Conservation (phyloP, 1,140 invertebrate species). For the Drosophila lacertosa region DNA sequence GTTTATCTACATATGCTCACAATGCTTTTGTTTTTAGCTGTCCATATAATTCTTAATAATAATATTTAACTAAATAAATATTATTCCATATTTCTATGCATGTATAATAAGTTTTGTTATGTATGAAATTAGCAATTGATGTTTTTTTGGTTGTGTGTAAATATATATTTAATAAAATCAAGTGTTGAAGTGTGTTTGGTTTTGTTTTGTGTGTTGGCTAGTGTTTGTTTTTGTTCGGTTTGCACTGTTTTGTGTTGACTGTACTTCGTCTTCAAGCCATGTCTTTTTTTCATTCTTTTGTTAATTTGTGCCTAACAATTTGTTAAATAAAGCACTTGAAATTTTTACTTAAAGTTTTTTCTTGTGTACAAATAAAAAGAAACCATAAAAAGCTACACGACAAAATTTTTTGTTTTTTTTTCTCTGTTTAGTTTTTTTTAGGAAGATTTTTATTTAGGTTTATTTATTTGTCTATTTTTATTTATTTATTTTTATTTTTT, state of each 20-base stretch:
- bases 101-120: conserved; percentile 23
- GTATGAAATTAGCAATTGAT: conserved; percentile 20
- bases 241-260: conserved; percentile 55
- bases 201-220: conserved; percentile 59
- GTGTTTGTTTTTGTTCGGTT: conserved; percentile 52
- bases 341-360: conserved; percentile 5
- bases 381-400: conserved; percentile 18
- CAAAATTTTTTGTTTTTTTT: conserved; percentile 11
- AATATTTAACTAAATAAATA: conserved; percentile 76
- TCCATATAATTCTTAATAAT: conserved; percentile 69
- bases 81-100: conserved; percentile 50
- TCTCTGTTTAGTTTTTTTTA: conserved; percentile 41
- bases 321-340: conserved; percentile 24
- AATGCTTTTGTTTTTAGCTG: conserved; percentile 48
- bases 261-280: conserved; percentile 43
- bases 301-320: conserved; percentile 34
- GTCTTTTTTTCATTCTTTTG: conserved; percentile 15
- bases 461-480: conserved; percentile 42
- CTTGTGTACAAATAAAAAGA: not conserved
- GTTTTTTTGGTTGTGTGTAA: conserved; percentile 26
- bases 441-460: conserved; percentile 34
- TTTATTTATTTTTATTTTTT: conserved; percentile 31
- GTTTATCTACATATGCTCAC: conserved; percentile 74
- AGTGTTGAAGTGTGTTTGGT: conserved; percentile 40
- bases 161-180: conserved; percentile 48